Evolutionary conservation across 2,113 vertebrate species (phyloP), one percentile per base, ranked within the genome.

Genomic region (Corynorhinus townsendii): DNA sequence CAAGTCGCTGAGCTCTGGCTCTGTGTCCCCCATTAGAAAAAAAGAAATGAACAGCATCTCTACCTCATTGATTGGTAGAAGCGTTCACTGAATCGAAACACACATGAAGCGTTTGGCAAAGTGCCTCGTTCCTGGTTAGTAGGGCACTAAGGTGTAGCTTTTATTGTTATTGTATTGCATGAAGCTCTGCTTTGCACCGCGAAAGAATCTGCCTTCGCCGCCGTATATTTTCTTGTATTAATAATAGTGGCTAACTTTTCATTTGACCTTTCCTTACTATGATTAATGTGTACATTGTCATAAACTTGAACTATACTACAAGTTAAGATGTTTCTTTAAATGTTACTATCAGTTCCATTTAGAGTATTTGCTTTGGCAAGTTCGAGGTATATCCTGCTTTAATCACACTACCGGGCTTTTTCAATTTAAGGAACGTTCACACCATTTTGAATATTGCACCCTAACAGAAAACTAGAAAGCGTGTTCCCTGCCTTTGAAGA

Each of bases 301-400:
- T 77, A 69, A 83, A 80, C 17, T 81, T 66, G 68, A 94, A 89
- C 66, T 52, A 33, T 62, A 59, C 30, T 68, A 45, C 82, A 90
- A 90, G 82, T 92, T 95, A 91, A 79, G 72, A 45, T 10, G 28
- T 64, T 94, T 91, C 75, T 90, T 77, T 89, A 62, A 95, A 87
- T 72, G 26, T 95, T 80, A 90, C 86, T 77, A 43, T 75, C 43
- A 72, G 28, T 62, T n/a, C 81, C 82, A 89, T 79, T 54, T 40
- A 88, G 73, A 80, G 49, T 76, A 47, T 95, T 96, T 91, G 64
- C 77, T 95, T 90, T 95, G 87, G 83, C 38, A 89, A 86, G 35
- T 72, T 80, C 54, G 47, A 89, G n/a, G 24, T 64, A 15, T 84
- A 49, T 69, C 71, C 66, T 47, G 33, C 38, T 92, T 75, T 91